Conservation (phyloP, 2,888 invertebrate genomes). For the Proisotoma minuta region DNA sequence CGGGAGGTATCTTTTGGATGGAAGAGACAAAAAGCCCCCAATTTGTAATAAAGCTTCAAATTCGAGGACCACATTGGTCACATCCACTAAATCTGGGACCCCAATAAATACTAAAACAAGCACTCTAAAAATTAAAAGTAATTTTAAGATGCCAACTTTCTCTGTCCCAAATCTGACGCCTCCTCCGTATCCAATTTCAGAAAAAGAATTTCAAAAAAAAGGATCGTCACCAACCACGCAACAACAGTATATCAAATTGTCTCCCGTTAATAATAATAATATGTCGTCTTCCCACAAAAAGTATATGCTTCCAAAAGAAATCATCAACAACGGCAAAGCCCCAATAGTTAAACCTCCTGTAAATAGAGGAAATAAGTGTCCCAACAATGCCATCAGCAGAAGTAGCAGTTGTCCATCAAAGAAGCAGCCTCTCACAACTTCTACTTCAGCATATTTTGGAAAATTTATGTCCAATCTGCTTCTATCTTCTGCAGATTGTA, state of each 20-base stretch:
- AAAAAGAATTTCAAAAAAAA: background rate
- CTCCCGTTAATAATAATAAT: background rate
- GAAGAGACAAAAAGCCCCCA: too few species aligned
- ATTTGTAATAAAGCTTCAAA: too few species aligned
- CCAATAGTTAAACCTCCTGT: background rate
- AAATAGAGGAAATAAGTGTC: background rate
- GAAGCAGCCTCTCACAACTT: background rate
- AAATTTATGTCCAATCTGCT: background rate
- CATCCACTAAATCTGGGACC: too few species aligned
- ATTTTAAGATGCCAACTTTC: background rate
- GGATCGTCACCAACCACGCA: background rate
- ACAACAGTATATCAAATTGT: background rate
- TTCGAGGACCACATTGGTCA: too few species aligned
- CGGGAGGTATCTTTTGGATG: too few species aligned
- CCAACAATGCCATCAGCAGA: background rate
- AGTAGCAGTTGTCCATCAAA: background rate
- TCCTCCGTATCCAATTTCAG: too few species aligned
- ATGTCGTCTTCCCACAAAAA: background rate
- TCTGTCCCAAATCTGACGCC: too few species aligned
- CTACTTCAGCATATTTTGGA: slow-evolving; percentile 4
- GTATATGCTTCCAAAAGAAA: background rate
- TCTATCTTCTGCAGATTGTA: background rate
- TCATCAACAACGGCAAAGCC: background rate
- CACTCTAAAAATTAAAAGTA: background rate
- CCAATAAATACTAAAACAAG: background rate